These are phyloP conservation scores for Corvus cornix DNA, from an alignment of 2,113 vertebrate genomes.

Conservation along the genomic window DNA sequence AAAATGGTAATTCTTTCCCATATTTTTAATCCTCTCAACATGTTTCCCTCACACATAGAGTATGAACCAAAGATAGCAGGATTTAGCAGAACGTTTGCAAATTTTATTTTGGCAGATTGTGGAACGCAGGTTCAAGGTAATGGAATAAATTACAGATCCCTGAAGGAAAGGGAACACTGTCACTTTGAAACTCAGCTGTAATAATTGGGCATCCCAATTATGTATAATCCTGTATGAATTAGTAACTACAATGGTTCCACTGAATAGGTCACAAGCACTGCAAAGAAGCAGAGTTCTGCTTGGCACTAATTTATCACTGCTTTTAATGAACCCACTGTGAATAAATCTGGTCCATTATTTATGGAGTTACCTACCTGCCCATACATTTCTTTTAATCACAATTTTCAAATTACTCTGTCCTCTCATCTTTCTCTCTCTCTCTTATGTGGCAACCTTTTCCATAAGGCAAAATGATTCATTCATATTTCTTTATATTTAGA, in stretches of 20 bases:
- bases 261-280: conserved; percentile 47
- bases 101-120: conserved; percentile 55
- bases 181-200: conserved; percentile 50
- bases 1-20: conserved; percentile 70
- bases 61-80: conserved; percentile 38
- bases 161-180: conserved; percentile 56
- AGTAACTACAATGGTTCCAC: conserved; percentile 50
- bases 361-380: background rate
- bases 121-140: background rate
- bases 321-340: conserved; percentile 16
- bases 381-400: background rate
- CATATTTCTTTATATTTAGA: background rate
- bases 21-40: conserved; percentile 66
- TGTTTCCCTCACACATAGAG: conserved; percentile 21
- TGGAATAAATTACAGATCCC: conserved; percentile 56
- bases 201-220: conserved; percentile 59
- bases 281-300: conserved; percentile 25
- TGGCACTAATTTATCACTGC: conserved; percentile 14
- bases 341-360: conserved; percentile 6
- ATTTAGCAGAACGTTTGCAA: conserved; percentile 62
- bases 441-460: background rate
- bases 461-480: background rate
- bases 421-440: background rate
- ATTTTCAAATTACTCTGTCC: background rate
- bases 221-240: conserved; percentile 57